A percentile compares a stretch with the other conserved stretches of the same genome.
Evolutionary conservation across 2,797 vertebrate genomes (phyloP).

Genomic region (Pygocentrus nattereri): DNA sequence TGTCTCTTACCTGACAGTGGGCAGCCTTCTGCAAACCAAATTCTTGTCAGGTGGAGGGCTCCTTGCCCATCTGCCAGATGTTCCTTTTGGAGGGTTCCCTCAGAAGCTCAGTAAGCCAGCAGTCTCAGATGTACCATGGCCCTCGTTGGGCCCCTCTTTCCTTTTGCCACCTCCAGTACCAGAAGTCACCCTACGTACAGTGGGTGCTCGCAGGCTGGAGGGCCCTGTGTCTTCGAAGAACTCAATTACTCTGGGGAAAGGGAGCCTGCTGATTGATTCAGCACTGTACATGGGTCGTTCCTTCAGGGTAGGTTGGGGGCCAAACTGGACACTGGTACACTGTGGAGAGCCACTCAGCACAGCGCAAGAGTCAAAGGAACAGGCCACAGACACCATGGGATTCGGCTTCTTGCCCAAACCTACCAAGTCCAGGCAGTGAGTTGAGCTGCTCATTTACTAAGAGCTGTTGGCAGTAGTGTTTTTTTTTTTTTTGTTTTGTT

Average conservation of each 20-base stretch:
- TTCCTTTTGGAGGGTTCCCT: slow-evolving; percentile 60
- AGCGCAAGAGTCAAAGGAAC: slow-evolving; percentile 32
- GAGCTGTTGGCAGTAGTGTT: not conserved
- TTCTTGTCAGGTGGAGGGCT: slow-evolving; percentile 72
- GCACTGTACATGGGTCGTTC: slow-evolving; percentile 89
- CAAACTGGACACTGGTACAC: slow-evolving; percentile 88
- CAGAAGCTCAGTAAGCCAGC: slow-evolving; percentile 59
- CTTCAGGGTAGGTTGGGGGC: slow-evolving; percentile 93
- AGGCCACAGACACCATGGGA: slow-evolving; percentile 67
- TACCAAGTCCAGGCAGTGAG: slow-evolving; percentile 85
- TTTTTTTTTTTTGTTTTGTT: no score
- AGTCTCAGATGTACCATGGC: slow-evolving; percentile 44
- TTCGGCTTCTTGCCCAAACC: slow-evolving; percentile 87
- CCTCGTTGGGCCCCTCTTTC: slow-evolving; percentile 73
- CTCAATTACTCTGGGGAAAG: slow-evolving; percentile 81
- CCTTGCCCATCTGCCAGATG: slow-evolving; percentile 68
- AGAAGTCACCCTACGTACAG: slow-evolving; percentile 81
- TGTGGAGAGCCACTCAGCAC: slow-evolving; percentile 77
- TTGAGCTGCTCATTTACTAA: slow-evolving; percentile 27
- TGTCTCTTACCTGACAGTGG: slow-evolving; percentile 67
- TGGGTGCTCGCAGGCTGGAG: slow-evolving; percentile 82
- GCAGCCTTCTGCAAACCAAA: slow-evolving; percentile 86
- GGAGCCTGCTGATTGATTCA: slow-evolving; percentile 88
- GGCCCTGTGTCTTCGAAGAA: slow-evolving; percentile 81
- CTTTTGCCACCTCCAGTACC: slow-evolving; percentile 71